Evolutionary conservation across 2,888 invertebrate species (phyloP), one percentile per base, ranked within the genome.

Genomic region (Thera britannica): DNA sequence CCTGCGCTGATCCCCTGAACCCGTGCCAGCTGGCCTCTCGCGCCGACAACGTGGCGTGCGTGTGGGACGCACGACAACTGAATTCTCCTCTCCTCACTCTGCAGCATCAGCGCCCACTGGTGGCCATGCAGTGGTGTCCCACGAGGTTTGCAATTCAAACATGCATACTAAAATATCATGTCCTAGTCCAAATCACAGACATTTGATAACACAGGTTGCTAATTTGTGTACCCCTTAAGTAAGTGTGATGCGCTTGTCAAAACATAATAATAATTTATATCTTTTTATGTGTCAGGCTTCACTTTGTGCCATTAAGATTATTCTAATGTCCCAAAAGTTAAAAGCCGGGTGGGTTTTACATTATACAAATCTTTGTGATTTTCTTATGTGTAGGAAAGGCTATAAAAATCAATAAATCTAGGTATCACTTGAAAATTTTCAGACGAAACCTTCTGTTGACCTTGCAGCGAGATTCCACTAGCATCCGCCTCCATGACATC

Each of bases 51-150:
- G 96, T 96, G 78, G 96, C 98, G 67, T 96, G 95, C 72, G 95
- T 98, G 67, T 99, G 98, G 98, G 99, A 99, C 88, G 95, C 96
- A 58, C 94, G 98, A 65, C 96, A 96, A 80, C 96, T 98, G 83
- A 97, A 98, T 76, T 96, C 97, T 80, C 98, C 98, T 0, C 94
- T 97, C 72, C 92, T 97, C 41, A 95, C 96, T 9, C 91, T 98
- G 69, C 95, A 95, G 59, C 96, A 84, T 64, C 77, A 83, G 62
- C 96, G 96, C 81, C 95, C 96, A 66, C 94, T 98, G 64, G 94
- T 95, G 11, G 97, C 96, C 89, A 94, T 98, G 61, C 94, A 95
- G 70, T 98, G 98, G 98, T 98, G 98, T 83, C 98, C 98, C 3
- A 98, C 98, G 36, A 78, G 76, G 77, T 76, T 59, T 44, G 34